Evolutionary conservation across 2,797 vertebrate species (phyloP).

Genomic region (Coilia nasus): DNA sequence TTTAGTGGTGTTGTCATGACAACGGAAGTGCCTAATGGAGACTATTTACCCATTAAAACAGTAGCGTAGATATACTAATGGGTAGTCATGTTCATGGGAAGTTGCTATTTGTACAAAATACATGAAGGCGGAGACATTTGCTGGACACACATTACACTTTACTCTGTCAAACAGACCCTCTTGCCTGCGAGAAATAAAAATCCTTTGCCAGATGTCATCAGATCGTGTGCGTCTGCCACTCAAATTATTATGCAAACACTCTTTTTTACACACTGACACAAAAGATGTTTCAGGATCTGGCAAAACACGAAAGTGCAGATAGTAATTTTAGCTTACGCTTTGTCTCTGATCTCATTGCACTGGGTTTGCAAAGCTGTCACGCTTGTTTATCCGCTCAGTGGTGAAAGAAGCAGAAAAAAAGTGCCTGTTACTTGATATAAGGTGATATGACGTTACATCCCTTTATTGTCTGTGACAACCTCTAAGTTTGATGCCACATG

Average conservation of each 20-base stretch:
- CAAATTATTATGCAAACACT: not conserved
- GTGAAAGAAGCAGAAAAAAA: not conserved
- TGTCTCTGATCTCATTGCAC: slow-evolving; percentile 23
- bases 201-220: not conserved
- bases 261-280: not conserved
- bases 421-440: slow-evolving; percentile 17
- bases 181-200: not conserved
- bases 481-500: not conserved
- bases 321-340: slow-evolving; percentile 18
- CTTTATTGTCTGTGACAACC: not conserved
- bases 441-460: slow-evolving; percentile 1
- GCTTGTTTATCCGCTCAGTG: not conserved
- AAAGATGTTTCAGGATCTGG: not conserved
- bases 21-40: slow-evolving; percentile 63
- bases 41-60: slow-evolving; percentile 56
- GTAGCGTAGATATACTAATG: slow-evolving; percentile 49
- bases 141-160: not conserved
- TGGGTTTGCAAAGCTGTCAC: slow-evolving; percentile 9
- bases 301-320: not conserved
- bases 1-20: slow-evolving; percentile 64
- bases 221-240: not conserved
- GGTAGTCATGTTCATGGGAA: slow-evolving; percentile 64
- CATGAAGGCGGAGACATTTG: not conserved
- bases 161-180: not conserved
- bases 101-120: not conserved